phyloP scores from a whole-genome alignment of 2,113 vertebrate species.

The Catharus fuscescens region DNA sequence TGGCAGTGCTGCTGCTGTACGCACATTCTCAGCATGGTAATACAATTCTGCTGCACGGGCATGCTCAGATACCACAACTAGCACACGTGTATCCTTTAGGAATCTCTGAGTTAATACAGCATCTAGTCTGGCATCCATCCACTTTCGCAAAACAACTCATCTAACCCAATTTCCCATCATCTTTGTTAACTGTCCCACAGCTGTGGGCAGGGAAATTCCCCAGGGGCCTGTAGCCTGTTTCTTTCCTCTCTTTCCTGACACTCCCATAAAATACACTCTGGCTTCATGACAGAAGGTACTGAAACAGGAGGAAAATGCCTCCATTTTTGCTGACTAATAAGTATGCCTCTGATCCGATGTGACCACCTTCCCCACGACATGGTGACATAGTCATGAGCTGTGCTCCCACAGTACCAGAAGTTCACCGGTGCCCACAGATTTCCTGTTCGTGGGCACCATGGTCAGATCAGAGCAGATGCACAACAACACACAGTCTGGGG shows the following conservation, averaged over 20 bases:
- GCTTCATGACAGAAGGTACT: neutral
- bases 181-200: neutral
- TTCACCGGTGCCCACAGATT: neutral
- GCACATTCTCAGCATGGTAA: neutral
- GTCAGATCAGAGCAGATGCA: neutral
- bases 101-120: neutral
- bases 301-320: neutral
- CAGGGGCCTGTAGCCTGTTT: neutral
- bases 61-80: neutral
- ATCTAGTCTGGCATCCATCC: neutral
- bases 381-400: rapidly evolving
- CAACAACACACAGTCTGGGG: rapidly evolving
- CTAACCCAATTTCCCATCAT: neutral
- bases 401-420: neutral
- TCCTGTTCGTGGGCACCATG: neutral
- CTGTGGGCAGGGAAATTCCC: neutral
- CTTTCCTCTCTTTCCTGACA: neutral
- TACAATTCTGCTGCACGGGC: neutral
- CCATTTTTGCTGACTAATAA: neutral
- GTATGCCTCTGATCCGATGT: rapidly evolving
- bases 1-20: neutral
- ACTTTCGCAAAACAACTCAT: neutral
- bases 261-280: neutral
- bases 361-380: neutral
- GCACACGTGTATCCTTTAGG: neutral